These are phyloP conservation scores for Bolinopsis microptera DNA, from an alignment of 37 sponge, comb jelly and placozoan species.

Conservation along the genomic window DNA sequence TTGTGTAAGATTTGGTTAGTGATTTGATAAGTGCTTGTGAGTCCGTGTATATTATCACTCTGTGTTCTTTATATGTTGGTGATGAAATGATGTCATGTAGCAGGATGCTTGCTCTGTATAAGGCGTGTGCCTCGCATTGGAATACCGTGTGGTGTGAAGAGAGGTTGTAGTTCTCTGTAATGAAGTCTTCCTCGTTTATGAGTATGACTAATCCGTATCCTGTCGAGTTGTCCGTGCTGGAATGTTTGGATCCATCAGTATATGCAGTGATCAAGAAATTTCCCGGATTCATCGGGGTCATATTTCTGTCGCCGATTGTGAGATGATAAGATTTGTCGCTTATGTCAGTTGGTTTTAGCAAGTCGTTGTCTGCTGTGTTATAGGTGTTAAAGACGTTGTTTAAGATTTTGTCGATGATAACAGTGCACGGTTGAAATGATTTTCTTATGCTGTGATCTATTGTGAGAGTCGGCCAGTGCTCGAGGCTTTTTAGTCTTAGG, in stretches of 20 bases:
- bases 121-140: too few species aligned
- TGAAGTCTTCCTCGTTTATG: background rate
- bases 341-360: background rate
- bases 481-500: conserved; percentile 1
- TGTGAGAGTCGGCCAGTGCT: background rate
- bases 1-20: background rate
- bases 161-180: conserved; percentile 3
- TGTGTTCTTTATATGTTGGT: background rate
- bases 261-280: background rate
- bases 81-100: background rate
- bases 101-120: background rate
- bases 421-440: background rate
- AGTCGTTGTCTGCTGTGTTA: background rate
- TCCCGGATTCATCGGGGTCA: background rate
- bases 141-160: background rate
- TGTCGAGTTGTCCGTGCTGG: background rate
- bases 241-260: conserved; percentile 3
- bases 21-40: conserved; percentile 49
- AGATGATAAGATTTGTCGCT: background rate
- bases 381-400: background rate
- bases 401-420: background rate
- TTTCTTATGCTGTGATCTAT: background rate
- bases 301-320: background rate
- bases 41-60: background rate
- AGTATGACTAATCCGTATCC: background rate